Conservation (phyloP, 2,888 invertebrate genomes). For the Bellardia bayeri region DNA sequence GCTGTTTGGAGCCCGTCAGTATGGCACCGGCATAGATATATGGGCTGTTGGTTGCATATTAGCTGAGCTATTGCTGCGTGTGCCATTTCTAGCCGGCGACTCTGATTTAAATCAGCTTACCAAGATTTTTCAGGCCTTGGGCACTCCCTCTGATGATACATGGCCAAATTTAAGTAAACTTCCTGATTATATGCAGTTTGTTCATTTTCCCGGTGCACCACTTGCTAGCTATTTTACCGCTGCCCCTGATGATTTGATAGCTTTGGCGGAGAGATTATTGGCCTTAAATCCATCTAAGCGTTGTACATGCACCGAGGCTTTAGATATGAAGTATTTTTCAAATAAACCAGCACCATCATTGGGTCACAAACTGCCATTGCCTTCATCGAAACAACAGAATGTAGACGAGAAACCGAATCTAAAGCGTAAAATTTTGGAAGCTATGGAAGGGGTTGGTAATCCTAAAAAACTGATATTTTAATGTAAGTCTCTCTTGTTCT, state of each 20-base stretch:
- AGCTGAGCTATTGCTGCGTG: slow-evolving; percentile 95
- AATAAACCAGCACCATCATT: slow-evolving; percentile 95
- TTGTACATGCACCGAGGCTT: slow-evolving; percentile 92
- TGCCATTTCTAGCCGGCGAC: slow-evolving; percentile 98
- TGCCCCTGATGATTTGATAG: slow-evolving; percentile 95
- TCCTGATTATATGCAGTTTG: slow-evolving; percentile 97
- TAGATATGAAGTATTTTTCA: slow-evolving; percentile 95
- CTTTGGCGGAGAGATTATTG: slow-evolving; percentile 91
- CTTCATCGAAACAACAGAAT: slow-evolving; percentile 77
- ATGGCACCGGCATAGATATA: slow-evolving; percentile 98
- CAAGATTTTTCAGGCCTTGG: slow-evolving; percentile 97
- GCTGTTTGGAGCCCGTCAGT: slow-evolving; percentile 96
- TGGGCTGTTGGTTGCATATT: slow-evolving; percentile 99
- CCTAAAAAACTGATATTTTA: slow-evolving; percentile 85
- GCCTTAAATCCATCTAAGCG: slow-evolving; percentile 93
- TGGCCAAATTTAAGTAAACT: slow-evolving; percentile 94
- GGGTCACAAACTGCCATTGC: slow-evolving; percentile 90
- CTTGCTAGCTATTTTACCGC: slow-evolving; percentile 97
- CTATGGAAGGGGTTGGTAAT: slow-evolving; percentile 86
- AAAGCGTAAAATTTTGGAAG: slow-evolving; percentile 88
- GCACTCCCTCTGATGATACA: slow-evolving; percentile 95
- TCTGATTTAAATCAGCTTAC: slow-evolving; percentile 98
- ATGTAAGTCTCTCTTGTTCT: not conserved
- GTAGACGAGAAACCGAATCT: slow-evolving; percentile 86
- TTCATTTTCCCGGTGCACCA: slow-evolving; percentile 92